Conservation (phyloP, 2,888 invertebrate genomes). For the Cecidostiba fungosa region DNA sequence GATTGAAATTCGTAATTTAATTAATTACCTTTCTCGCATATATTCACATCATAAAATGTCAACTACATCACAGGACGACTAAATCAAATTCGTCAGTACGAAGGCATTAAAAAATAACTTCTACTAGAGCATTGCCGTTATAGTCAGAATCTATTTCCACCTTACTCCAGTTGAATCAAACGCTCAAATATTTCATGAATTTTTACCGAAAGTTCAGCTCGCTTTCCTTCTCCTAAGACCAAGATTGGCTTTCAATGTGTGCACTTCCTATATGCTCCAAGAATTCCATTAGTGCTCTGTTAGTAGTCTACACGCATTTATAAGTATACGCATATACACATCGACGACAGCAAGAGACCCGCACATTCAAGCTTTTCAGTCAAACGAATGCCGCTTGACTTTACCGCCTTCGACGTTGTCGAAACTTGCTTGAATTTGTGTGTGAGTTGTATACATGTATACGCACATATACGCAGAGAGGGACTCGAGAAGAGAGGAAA, state of each 20-base stretch:
- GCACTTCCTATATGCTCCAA: constrained; percentile 49
- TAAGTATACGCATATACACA: not conserved
- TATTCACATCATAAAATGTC: not conserved
- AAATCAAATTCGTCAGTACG: not conserved
- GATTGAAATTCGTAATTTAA: not conserved
- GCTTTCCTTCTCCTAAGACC: not conserved
- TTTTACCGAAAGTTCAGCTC: not conserved
- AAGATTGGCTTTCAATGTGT: constrained; percentile 52
- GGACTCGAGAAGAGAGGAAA: not conserved
- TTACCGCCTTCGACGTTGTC: not conserved
- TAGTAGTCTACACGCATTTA: not conserved
- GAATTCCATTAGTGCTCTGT: constrained; percentile 31
- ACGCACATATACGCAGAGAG: not conserved
- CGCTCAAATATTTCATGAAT: not conserved
- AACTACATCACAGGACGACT: not conserved
- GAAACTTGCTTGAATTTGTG: constrained; percentile 44
- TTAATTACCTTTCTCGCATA: not conserved
- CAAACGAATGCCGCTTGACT: constrained; percentile 50
- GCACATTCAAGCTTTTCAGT: constrained; percentile 21
- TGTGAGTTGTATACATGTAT: not conserved
- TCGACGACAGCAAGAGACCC: not conserved
- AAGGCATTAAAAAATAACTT: not conserved
- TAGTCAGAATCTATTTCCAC: not conserved
- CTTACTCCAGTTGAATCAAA: too few species aligned
- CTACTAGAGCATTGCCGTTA: not conserved